Evolutionary conservation across 2,888 invertebrate species (phyloP).

Genomic region (Euclidia mi): DNA sequence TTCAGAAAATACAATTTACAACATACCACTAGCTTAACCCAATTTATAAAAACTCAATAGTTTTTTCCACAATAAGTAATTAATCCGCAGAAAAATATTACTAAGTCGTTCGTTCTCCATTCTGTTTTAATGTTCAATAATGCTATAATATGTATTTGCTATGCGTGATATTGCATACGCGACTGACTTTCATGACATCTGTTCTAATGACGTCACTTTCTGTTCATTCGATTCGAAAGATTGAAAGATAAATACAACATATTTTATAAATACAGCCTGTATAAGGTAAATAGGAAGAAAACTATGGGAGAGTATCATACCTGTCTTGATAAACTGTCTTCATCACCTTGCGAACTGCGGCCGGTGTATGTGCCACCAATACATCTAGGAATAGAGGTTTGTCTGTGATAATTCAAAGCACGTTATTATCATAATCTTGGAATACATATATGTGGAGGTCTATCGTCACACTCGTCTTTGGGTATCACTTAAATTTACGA

Average conservation of each 20-base stretch:
- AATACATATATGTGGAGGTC: too few species aligned
- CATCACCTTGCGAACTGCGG: conserved; percentile 88
- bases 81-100: neutral
- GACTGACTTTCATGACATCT: conserved; percentile 9
- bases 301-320: conserved; percentile 56
- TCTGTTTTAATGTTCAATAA: neutral
- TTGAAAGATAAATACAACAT: conserved; percentile 9
- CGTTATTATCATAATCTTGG: neutral
- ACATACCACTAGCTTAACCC: too few species aligned
- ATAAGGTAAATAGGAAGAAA: neutral
- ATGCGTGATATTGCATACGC: conserved; percentile 10
- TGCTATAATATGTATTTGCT: neutral
- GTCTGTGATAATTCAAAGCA: conserved; percentile 3
- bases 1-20: too few species aligned
- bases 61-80: too few species aligned
- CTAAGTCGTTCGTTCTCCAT: neutral
- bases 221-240: neutral
- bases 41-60: too few species aligned
- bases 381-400: conserved; percentile 76
- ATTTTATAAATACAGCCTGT: conserved; percentile 4
- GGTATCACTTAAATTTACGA: too few species aligned
- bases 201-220: conserved; percentile 8
- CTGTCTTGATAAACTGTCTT: conserved; percentile 90
- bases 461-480: too few species aligned
- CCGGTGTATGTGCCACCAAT: conserved; percentile 91